phyloP scores from a whole-genome alignment of 1,140 invertebrate genomes.

The Eupristina koningsbergeri region DNA sequence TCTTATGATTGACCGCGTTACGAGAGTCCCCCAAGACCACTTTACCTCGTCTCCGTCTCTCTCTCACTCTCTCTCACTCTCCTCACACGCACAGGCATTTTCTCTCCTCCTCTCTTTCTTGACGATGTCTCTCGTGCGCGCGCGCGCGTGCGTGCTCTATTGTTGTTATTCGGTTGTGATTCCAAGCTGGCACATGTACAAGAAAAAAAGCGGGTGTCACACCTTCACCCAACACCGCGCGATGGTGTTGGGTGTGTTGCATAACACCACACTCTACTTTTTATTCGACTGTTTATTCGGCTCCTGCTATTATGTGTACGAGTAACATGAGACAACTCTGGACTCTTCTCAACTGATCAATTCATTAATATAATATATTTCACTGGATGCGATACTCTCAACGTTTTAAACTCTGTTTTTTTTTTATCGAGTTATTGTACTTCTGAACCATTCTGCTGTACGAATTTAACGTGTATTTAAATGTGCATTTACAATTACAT shows the following conservation, averaged over 20 bases:
- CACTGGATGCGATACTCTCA: not conserved
- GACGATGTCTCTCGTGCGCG: no score
- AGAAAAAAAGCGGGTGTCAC: slow-evolving; percentile 11
- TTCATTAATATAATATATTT: not conserved
- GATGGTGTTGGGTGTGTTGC: not conserved
- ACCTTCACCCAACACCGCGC: no score
- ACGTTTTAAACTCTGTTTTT: not conserved
- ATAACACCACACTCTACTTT: no score
- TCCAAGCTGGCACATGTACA: not conserved
- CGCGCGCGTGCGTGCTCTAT: slow-evolving; percentile 20
- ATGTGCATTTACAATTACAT: no score
- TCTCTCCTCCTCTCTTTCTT: slow-evolving; percentile 34
- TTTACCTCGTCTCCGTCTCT: slow-evolving; percentile 57
- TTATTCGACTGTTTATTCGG: not conserved
- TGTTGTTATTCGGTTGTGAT: slow-evolving; percentile 31
- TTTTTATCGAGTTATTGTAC: not conserved
- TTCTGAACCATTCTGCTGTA: not conserved
- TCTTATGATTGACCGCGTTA: slow-evolving; percentile 74
- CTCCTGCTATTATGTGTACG: not conserved
- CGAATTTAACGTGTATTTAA: not conserved
- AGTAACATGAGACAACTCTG: no score
- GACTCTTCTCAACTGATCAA: no score
- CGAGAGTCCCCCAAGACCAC: slow-evolving; percentile 66
- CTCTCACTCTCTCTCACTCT: not conserved
- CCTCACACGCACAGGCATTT: no score